Evolutionary conservation across 2,888 invertebrate genomes (phyloP).

Genomic region (Protonemura montana): DNA sequence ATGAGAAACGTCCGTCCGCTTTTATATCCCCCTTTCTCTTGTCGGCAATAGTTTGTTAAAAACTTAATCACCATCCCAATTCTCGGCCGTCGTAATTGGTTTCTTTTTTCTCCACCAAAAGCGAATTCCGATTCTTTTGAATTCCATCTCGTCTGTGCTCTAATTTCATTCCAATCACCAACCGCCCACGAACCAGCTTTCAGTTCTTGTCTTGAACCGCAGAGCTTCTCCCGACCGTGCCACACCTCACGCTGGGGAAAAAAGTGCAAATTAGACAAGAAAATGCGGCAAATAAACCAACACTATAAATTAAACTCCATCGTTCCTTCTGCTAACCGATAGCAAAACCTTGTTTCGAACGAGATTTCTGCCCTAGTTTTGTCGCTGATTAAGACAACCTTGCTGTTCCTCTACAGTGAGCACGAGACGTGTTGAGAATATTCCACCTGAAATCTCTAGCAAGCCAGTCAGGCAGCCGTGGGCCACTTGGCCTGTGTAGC

Average conservation of each 20-base stretch:
- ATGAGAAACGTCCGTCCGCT: neutral
- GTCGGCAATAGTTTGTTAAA: conserved; percentile 7
- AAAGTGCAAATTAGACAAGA: conserved; percentile 12
- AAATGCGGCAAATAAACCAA: neutral
- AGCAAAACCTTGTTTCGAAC: neutral
- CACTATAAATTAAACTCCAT: neutral
- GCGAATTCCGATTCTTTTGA: conserved; percentile 7
- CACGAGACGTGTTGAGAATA: neutral
- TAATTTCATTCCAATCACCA: conserved; percentile 1
- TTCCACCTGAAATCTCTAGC: neutral
- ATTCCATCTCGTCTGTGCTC: neutral
- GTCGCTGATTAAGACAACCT: neutral
- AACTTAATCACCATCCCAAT: neutral
- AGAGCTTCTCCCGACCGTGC: neutral
- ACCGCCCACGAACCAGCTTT: neutral
- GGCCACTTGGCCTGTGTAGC: neutral
- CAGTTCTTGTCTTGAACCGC: neutral
- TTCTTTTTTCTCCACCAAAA: neutral
- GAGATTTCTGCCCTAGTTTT: neutral
- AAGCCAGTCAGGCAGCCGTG: too few species aligned
- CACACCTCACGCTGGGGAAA: neutral
- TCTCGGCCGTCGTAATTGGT: neutral
- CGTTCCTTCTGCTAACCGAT: neutral
- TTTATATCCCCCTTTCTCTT: neutral
- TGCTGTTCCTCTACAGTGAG: neutral